Evolutionary conservation across 2,888 invertebrate species (phyloP).

Genomic region (Bursaphelenchus okinawaensis): DNA sequence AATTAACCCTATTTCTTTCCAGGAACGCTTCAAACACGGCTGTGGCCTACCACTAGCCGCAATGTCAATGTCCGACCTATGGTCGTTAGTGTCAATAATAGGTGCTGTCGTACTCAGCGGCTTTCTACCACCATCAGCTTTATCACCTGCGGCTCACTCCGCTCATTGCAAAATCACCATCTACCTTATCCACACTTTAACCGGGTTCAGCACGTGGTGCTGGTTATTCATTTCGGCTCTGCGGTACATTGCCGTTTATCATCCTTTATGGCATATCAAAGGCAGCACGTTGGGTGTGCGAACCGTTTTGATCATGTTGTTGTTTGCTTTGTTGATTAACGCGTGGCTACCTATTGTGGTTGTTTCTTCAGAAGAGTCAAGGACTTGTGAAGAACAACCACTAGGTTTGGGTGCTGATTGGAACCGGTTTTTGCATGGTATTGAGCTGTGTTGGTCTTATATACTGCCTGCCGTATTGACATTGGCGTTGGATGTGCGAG

Average conservation of each 20-base stretch:
- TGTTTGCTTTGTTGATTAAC: slow-evolving; percentile 19
- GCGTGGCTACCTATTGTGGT: slow-evolving; percentile 23
- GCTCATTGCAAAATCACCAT: slow-evolving; percentile 24
- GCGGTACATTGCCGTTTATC: slow-evolving; percentile 31
- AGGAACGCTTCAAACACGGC: slow-evolving; percentile 30
- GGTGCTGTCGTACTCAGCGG: slow-evolving; percentile 19
- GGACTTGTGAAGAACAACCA: slow-evolving; percentile 24
- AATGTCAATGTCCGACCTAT: slow-evolving; percentile 27
- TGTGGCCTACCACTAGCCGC: slow-evolving; percentile 31
- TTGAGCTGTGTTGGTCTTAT: slow-evolving; percentile 27
- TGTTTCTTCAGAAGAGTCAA: slow-evolving; percentile 6
- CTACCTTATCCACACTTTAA: slow-evolving; percentile 29
- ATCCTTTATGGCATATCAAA: slow-evolving; percentile 29
- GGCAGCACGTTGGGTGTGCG: slow-evolving; percentile 21
- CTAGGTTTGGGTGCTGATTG: slow-evolving; percentile 16
- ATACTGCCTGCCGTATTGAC: slow-evolving; percentile 28
- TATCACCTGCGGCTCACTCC: slow-evolving; percentile 12
- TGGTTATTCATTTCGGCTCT: slow-evolving; percentile 31
- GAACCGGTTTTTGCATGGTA: slow-evolving; percentile 25
- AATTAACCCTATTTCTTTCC: too few species aligned
- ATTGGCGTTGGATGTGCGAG: slow-evolving; percentile 22
- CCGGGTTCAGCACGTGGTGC: slow-evolving; percentile 30
- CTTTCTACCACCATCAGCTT: slow-evolving; percentile 17
- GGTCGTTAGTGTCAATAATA: slow-evolving; percentile 23
- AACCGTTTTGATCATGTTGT: slow-evolving; percentile 17